These are phyloP conservation scores for Staurois parvus DNA, from an alignment of 2,797 vertebrate species.

Conservation along the genomic window DNA sequence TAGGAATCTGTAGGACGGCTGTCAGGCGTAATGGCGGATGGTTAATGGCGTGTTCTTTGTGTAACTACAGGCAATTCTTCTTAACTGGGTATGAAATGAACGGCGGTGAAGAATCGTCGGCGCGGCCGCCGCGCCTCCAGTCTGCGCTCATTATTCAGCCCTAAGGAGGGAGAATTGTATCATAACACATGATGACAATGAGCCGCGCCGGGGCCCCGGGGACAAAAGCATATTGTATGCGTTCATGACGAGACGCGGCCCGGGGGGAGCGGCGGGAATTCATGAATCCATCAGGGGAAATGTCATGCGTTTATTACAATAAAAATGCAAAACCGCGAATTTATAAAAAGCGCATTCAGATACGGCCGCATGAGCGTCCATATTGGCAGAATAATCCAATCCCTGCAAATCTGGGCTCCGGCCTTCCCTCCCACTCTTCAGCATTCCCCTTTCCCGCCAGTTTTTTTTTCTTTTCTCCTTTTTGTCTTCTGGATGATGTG, in stretches of 20 bases:
- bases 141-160: slow-evolving; percentile 36
- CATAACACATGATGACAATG: slow-evolving; percentile 21
- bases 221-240: slow-evolving; percentile 16
- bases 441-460: too few species aligned
- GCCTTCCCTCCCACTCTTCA: too few species aligned
- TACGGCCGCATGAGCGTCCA: too few species aligned
- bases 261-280: too few species aligned
- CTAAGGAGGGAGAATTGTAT: slow-evolving; percentile 23
- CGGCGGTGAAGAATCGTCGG: slow-evolving; percentile 3
- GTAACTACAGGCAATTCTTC: slow-evolving; percentile 29
- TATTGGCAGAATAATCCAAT: too few species aligned
- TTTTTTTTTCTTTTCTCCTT: too few species aligned
- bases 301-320: too few species aligned
- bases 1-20: slow-evolving; percentile 20
- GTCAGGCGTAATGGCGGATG: slow-evolving; percentile 25
- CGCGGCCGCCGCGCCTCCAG: not conserved
- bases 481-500: too few species aligned
- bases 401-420: too few species aligned
- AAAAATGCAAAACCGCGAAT: too few species aligned
- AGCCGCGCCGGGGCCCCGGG: slow-evolving; percentile 14
- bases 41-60: slow-evolving; percentile 31
- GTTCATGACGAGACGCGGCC: not conserved
- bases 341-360: too few species aligned
- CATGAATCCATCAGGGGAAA: too few species aligned
- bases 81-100: slow-evolving; percentile 13